These are phyloP conservation scores for Ageneiosus marmoratus DNA, from an alignment of 2,113 vertebrate genomes.

Conservation along the genomic window DNA sequence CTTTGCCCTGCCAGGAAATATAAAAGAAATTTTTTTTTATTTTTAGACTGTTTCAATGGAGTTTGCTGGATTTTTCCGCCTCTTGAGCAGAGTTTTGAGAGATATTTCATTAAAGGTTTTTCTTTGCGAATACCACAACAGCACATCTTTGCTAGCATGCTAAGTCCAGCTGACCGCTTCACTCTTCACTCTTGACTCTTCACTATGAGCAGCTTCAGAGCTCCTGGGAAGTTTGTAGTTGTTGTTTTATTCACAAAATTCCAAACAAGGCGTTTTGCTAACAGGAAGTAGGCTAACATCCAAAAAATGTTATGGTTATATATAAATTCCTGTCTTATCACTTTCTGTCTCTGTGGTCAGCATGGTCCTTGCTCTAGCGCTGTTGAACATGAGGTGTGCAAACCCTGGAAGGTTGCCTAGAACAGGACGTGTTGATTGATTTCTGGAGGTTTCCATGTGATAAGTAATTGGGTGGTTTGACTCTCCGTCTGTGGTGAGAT, in stretches of 20 bases:
- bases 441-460: constrained; percentile 12
- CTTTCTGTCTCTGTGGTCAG: neutral
- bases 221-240: neutral
- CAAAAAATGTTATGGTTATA: neutral
- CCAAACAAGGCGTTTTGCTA: too few relatives aligned
- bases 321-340: neutral
- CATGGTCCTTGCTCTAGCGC: neutral
- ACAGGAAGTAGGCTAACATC: neutral
- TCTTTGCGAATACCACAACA: neutral
- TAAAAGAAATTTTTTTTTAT: too few relatives aligned
- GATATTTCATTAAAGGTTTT: neutral
- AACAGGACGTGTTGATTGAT: constrained; percentile 2
- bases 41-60: neutral
- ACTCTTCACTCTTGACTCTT: neutral
- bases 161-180: neutral
- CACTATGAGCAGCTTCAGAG: neutral
- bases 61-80: neutral
- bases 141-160: neutral
- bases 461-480: neutral
- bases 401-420: neutral
- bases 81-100: neutral
- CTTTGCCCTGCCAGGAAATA: neutral
- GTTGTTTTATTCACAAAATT: neutral
- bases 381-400: neutral
- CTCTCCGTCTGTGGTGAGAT: constrained; percentile 8